Percentiles rank a stretch among this genome's conserved stretches.
Conservation (phyloP, 2,888 invertebrate genomes). For the Gisinianus flammeolus region DNA sequence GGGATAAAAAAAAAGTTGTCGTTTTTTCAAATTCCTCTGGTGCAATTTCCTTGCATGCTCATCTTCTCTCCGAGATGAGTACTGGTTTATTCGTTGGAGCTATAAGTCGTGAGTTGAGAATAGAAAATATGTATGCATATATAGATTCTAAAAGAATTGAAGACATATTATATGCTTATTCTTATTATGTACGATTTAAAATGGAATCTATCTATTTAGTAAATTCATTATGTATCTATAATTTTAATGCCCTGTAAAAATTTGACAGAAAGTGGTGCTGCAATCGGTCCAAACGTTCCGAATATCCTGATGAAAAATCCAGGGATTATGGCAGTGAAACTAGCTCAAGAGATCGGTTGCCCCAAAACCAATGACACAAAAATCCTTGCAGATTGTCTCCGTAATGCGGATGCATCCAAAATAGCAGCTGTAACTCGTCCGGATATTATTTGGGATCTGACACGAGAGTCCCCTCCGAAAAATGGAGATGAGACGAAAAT, state of each 20-base stretch:
- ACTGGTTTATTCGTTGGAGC: conserved; percentile 31
- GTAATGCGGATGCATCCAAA: neutral
- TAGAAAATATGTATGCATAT: too few species aligned
- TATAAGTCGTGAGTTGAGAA: too few species aligned
- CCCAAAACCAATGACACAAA: neutral
- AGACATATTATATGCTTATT: too few species aligned
- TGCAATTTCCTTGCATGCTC: conserved; percentile 29
- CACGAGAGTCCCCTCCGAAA: neutral
- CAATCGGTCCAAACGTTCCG: neutral
- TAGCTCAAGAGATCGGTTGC: neutral
- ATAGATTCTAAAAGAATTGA: too few species aligned
- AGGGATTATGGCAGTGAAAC: neutral
- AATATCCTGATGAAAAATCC: neutral
- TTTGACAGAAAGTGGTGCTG: conserved; percentile 13
- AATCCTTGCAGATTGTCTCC: neutral
- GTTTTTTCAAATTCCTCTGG: conserved; percentile 43
- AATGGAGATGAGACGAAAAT: neutral
- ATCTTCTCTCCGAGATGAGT: conserved; percentile 38
- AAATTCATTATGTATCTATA: too few species aligned
- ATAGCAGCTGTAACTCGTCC: neutral
- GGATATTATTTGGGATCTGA: neutral
- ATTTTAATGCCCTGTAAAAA: too few species aligned
- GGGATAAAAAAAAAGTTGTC: conserved; percentile 27
- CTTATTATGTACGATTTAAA: too few species aligned
- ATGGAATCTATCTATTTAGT: too few species aligned